phyloP scores from a whole-genome alignment of 2,888 invertebrate genomes.

The Drosophila nigricruria region DNA sequence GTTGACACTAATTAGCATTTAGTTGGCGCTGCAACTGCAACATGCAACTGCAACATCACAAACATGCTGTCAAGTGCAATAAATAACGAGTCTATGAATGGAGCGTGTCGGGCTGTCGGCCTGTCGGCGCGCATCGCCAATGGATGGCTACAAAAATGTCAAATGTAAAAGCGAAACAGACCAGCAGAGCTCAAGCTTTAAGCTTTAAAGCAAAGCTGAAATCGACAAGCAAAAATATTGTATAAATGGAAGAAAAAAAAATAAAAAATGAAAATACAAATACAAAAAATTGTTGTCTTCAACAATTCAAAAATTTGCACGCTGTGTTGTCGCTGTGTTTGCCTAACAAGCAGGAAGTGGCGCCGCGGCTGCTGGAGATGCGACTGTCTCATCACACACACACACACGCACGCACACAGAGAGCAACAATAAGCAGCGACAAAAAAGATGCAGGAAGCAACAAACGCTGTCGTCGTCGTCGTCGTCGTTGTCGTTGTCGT shows the following conservation, averaged over 20 bases:
- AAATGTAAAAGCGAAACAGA: conserved; percentile 71
- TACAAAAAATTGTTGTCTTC: conserved; percentile 42
- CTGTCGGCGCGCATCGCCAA: conserved; percentile 23
- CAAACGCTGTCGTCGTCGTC: conserved; percentile 46
- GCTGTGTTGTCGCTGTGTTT: conserved; percentile 57
- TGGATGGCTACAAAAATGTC: conserved; percentile 69
- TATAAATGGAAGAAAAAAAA: conserved; percentile 14
- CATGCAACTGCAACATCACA: conserved; percentile 46
- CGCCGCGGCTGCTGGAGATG: conserved; percentile 62
- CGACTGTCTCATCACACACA: conserved; percentile 53
- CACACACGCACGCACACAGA: conserved; percentile 12
- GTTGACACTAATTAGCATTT: conserved; percentile 80
- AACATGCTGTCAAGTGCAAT: conserved; percentile 62
- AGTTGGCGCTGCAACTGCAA: conserved; percentile 17
- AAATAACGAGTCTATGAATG: conserved; percentile 71
- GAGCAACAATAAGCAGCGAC: conserved; percentile 61
- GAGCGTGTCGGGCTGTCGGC: conserved; percentile 40
- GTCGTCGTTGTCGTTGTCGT: conserved; percentile 3
- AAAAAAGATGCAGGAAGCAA: conserved; percentile 78
- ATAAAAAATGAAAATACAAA: conserved; percentile 36
- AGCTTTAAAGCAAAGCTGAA: conserved; percentile 18
- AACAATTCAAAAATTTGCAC: conserved; percentile 65
- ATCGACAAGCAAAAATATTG: conserved; percentile 13
- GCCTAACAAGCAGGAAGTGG: conserved; percentile 80
- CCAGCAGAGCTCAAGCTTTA: conserved; percentile 42